Conservation (phyloP, 2,888 invertebrate genomes). For the Empis stercorea region DNA sequence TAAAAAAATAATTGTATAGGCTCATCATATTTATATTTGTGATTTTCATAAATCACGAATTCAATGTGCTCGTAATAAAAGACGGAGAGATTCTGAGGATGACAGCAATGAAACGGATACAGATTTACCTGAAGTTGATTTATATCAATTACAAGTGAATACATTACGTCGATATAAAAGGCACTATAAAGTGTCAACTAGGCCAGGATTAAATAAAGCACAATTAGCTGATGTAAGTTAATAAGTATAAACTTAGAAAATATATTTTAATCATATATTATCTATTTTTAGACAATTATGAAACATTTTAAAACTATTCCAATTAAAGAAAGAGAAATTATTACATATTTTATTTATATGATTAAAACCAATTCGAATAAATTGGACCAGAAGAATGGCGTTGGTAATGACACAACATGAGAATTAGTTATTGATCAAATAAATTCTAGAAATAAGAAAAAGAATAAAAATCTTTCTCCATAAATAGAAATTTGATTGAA, state of each 20-base stretch:
- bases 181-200: conserved; percentile 81
- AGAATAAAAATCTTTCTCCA: not conserved
- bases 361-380: conserved; percentile 68
- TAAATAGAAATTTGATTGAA: not conserved
- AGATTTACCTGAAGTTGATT: conserved; percentile 84
- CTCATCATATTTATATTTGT: conserved; percentile 90
- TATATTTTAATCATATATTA: not conserved
- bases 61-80: conserved; percentile 86
- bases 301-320: conserved; percentile 93
- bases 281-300: conserved; percentile 61
- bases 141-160: conserved; percentile 85
- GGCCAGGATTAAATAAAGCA: conserved; percentile 87
- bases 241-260: conserved; percentile 1
- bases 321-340: conserved; percentile 86
- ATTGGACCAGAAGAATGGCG: conserved; percentile 34
- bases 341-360: conserved; percentile 91
- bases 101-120: conserved; percentile 89
- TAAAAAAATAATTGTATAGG: conserved; percentile 49
- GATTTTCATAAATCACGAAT: conserved; percentile 93
- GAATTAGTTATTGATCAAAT: conserved; percentile 10
- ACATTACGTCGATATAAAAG: conserved; percentile 88
- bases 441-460: conserved; percentile 7
- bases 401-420: conserved; percentile 27
- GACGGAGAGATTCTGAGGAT: conserved; percentile 87
- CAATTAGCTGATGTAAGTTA: conserved; percentile 83